Conservation (phyloP, 2,113 vertebrate species). For the Neodon shergylaensis region DNA sequence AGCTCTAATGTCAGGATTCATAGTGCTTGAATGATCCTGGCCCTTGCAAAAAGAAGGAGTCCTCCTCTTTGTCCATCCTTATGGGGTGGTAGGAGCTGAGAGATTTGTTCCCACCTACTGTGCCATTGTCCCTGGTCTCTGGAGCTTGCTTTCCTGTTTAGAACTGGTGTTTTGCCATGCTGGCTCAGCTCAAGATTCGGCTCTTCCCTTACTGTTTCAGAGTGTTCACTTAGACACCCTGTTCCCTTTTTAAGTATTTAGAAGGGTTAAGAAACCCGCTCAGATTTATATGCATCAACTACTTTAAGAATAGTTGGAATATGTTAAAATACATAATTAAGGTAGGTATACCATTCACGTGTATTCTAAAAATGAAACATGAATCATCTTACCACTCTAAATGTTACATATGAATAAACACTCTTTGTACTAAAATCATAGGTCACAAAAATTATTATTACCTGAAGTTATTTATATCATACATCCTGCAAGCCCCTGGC, state of each 20-base stretch:
- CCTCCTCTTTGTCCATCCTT: not conserved
- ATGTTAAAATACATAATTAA: slow-evolving; percentile 7
- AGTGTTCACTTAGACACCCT: not conserved
- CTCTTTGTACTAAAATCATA: not conserved
- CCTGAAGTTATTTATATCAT: slow-evolving; percentile 92
- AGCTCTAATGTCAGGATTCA: not conserved
- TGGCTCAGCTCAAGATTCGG: not conserved
- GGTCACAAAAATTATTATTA: slow-evolving; percentile 73
- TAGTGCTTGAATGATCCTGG: too few relatives aligned
- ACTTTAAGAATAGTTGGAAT: slow-evolving; percentile 6
- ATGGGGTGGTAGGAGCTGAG: too few relatives aligned
- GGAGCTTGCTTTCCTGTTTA: too few relatives aligned
- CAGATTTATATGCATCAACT: not conserved
- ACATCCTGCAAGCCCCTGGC: slow-evolving; percentile 92
- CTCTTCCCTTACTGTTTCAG: not conserved
- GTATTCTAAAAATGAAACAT: slow-evolving; percentile 36
- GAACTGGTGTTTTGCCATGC: not conserved
- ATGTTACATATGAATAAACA: not conserved
- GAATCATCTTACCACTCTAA: not conserved
- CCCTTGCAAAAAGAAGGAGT: not conserved
- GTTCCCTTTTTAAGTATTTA: not conserved
- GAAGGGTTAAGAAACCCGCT: not conserved
- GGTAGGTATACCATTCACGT: not conserved
- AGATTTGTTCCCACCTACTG: too few relatives aligned
- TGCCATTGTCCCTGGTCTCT: not conserved